A percentile compares a stretch with the other conserved stretches of the same genome.
These are phyloP conservation scores for Tachysurus fulvidraco DNA, from an alignment of 2,113 vertebrate species.

Conservation along the genomic window DNA sequence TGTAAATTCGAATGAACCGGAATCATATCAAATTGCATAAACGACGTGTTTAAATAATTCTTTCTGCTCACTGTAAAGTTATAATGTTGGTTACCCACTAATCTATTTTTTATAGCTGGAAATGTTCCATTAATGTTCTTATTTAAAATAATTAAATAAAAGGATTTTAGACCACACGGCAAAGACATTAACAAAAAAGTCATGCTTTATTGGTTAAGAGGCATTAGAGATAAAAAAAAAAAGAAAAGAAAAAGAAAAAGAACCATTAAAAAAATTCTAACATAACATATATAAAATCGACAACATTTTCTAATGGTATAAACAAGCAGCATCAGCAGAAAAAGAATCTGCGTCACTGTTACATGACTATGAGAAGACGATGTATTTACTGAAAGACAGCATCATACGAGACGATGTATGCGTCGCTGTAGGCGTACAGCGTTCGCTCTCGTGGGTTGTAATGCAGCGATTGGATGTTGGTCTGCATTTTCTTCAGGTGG, in stretches of 20 bases:
- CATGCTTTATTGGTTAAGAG: not conserved
- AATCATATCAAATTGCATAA: not conserved
- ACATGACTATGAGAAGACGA: not conserved
- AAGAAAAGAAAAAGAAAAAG: not conserved
- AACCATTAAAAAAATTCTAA: not conserved
- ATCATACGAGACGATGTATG: constrained; percentile 46
- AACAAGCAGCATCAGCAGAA: not conserved
- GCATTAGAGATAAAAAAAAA: not conserved
- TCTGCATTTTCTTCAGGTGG: constrained; percentile 64
- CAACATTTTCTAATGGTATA: too few relatives aligned
- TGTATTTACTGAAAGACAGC: not conserved
- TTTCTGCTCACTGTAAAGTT: not conserved
- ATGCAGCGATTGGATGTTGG: constrained; percentile 69
- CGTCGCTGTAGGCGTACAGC: constrained; percentile 65
- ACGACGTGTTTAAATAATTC: not conserved
- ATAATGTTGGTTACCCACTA: not conserved
- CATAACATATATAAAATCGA: not conserved
- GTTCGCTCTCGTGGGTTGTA: constrained; percentile 71
- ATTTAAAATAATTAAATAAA: not conserved
- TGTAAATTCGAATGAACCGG: not conserved
- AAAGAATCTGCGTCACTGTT: not conserved
- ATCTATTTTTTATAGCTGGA: not conserved
- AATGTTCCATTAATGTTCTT: not conserved
- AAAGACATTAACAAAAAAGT: not conserved
- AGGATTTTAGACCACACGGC: not conserved